These are phyloP conservation scores for Hybognathus amarus DNA, from an alignment of 2,797 vertebrate species.

Conservation along the genomic window DNA sequence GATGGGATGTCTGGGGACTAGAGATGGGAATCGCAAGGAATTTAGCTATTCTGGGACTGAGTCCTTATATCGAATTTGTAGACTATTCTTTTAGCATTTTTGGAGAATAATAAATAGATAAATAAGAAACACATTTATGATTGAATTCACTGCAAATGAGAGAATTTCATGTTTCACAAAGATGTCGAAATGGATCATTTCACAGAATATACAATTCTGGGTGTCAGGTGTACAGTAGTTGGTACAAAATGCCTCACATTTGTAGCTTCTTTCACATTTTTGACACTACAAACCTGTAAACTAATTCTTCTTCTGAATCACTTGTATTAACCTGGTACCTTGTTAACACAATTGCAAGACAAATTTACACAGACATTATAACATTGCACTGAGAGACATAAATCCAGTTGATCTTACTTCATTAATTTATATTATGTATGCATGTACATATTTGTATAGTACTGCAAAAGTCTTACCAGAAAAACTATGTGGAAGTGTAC, in stretches of 20 bases:
- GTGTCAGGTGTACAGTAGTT: background rate
- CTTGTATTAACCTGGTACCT: background rate
- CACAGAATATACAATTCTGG: background rate
- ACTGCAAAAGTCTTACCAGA: too few species aligned
- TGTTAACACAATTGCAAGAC: background rate
- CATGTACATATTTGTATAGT: too few species aligned
- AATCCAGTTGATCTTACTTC: too few species aligned
- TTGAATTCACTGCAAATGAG: background rate
- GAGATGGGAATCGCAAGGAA: background rate
- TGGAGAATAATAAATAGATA: background rate
- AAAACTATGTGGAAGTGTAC: too few species aligned
- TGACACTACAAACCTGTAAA: background rate
- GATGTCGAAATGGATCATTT: too few species aligned
- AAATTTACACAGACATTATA: background rate
- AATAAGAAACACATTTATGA: background rate
- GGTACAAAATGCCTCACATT: background rate
- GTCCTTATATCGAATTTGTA: background rate
- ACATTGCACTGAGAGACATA: background rate
- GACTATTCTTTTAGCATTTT: background rate
- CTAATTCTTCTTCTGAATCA: background rate
- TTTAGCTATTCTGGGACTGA: background rate
- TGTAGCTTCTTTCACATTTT: background rate
- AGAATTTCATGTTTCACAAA: background rate
- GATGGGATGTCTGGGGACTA: background rate
- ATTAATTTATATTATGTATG: background rate